Evolutionary conservation across 2,797 vertebrate genomes (phyloP).

Genomic region (Micrastur ruficollis): DNA sequence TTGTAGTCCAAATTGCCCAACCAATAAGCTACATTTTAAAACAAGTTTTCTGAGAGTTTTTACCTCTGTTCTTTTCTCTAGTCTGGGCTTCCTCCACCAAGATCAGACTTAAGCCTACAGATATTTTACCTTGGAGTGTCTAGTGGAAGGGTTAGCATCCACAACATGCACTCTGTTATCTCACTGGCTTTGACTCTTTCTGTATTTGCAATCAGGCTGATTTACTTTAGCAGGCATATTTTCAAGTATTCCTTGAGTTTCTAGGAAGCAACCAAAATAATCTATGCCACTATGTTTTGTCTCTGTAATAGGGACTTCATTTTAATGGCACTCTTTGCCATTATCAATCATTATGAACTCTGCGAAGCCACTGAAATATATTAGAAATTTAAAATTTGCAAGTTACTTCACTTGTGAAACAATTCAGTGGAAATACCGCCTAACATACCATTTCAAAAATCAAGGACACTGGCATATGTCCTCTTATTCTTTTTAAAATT

Average conservation of each 20-base stretch:
- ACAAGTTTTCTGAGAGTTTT: background rate
- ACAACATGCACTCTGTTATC: background rate
- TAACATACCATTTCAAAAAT: background rate
- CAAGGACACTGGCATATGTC: background rate
- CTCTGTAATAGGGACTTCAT: background rate
- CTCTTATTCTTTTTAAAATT: background rate
- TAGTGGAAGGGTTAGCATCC: background rate
- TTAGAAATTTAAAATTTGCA: background rate
- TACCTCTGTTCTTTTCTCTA: background rate
- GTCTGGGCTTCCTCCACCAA: background rate
- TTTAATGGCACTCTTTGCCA: background rate
- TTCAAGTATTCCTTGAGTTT: constrained; percentile 4
- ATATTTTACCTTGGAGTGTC: background rate
- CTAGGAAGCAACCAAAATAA: constrained; percentile 30
- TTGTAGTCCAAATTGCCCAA: background rate
- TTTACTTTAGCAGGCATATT: background rate
- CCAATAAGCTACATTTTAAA: background rate
- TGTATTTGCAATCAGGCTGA: background rate
- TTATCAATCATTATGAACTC: background rate
- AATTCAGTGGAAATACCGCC: background rate
- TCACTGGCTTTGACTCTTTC: background rate
- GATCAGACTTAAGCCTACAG: background rate
- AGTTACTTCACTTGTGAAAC: background rate
- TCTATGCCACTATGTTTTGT: background rate
- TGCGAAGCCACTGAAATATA: background rate